Evolutionary conservation across 2,888 invertebrate genomes (phyloP), one percentile per base, ranked within the genome.

Genomic region (Lathronympha strigana): DNA sequence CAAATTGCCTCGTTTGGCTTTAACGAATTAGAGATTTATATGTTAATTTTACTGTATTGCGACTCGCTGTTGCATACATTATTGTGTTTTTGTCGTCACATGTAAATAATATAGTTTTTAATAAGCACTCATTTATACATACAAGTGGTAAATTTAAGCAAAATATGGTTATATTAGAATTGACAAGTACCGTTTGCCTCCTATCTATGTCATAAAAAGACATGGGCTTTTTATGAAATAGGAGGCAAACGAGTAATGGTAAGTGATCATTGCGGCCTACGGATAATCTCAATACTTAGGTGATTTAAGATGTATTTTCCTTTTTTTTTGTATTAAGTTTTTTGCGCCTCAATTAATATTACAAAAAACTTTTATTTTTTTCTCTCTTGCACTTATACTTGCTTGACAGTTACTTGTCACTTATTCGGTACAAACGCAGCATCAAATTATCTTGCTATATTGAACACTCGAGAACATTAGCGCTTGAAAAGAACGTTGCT

Each of bases 401-500:
- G 19, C 23, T 47, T 6, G 8, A 47, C 8, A n/a, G n/a, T 23
- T 47, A 40, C 50, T 63, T n/a, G n/a, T 25, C 31, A 33, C 43
- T 43, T 15, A 1, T 1, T 1, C 15, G 0, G 5, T 45, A n/a
- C 21, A 58, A 64, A 45, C 51, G 36, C 17, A 33, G 45, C 51
- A 53, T 47, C 28, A 6, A 63, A 60, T 64, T 53, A 60, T 58
- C 36, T 53, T 38, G 36, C 53, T 60, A 58, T 64, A 64, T 64
- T 60, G 58, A 64, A 60, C 51, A 64, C 51, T 64, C 28, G 51
- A 60, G 28, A 60, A 60, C 51, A 64, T 64, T 58, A 51, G 53
- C 51, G 64, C 51, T 60, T 60, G 36, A 64, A 60, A 60, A 60
- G 45, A 64, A 47, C 58, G 58, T 58, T 60, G 58, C 60, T 60